Percentiles rank a stretch among this genome's conserved stretches.
phyloP scores from a whole-genome alignment of 2,797 vertebrate genomes.

The Clarias laeviceps region DNA sequence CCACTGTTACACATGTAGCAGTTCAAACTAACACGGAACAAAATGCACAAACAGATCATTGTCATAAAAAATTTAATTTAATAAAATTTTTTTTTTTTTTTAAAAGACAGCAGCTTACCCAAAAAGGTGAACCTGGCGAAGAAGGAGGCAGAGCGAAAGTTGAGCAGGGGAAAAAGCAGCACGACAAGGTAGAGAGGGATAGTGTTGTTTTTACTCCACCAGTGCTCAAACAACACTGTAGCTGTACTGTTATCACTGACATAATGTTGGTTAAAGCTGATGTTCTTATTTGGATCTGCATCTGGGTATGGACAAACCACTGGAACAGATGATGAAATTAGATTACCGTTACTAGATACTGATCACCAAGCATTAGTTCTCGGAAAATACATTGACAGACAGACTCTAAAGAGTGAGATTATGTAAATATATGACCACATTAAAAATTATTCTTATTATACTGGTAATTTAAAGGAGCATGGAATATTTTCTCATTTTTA shows the following conservation, averaged over 20 bases:
- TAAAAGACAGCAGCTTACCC: slow-evolving; percentile 75
- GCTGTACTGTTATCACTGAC: slow-evolving; percentile 61
- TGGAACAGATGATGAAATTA: slow-evolving; percentile 63
- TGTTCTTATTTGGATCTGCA: slow-evolving; percentile 53
- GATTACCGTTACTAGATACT: not conserved
- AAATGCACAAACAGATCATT: not conserved
- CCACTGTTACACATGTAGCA: not conserved
- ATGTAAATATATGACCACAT: not conserved
- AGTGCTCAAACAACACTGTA: slow-evolving; percentile 66
- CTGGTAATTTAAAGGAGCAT: not conserved
- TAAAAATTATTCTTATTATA: not conserved
- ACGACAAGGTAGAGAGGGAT: slow-evolving; percentile 87
- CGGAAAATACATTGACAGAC: not conserved
- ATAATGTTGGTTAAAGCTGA: slow-evolving; percentile 14
- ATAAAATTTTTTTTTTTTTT: no score
- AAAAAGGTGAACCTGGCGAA: slow-evolving; percentile 95
- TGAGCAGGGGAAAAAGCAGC: slow-evolving; percentile 88
- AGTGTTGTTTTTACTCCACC: slow-evolving; percentile 90
- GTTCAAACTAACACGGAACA: not conserved
- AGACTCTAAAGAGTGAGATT: not conserved
- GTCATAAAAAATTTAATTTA: not conserved
- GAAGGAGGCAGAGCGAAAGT: slow-evolving; percentile 95
- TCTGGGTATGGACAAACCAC: slow-evolving; percentile 86
- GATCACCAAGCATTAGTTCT: not conserved
- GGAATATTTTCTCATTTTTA: not conserved